Evolutionary conservation across 2,888 invertebrate species (phyloP).

Genomic region (Elegia similella): DNA sequence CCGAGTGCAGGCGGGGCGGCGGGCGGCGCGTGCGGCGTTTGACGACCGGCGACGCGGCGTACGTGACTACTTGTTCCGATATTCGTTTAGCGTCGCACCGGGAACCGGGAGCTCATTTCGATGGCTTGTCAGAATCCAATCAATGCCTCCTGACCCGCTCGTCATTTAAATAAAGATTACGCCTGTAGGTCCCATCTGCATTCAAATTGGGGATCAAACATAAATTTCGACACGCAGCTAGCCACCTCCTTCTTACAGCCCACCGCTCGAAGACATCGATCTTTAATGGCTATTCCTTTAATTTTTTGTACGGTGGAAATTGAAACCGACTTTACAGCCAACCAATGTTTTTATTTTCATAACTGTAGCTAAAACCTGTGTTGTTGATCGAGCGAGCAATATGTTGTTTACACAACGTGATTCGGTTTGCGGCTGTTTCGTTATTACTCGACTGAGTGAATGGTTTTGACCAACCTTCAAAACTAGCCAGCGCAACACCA

Average conservation of each 20-base stretch:
- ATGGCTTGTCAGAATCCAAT: conserved; percentile 34
- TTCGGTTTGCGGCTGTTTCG: too few species aligned
- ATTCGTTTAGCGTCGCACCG: background rate
- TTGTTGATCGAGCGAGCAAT: too few species aligned
- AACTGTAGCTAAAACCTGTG: too few species aligned
- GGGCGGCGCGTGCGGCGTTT: background rate
- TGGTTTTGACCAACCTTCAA: too few species aligned
- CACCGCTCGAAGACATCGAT: conserved; percentile 1
- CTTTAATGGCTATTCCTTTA: conserved; percentile 20
- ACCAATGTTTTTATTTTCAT: too few species aligned
- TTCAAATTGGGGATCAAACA: conserved; percentile 59
- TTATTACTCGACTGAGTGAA: too few species aligned
- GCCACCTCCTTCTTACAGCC: background rate
- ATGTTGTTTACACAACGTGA: too few species aligned
- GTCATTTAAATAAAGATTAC: conserved; percentile 52
- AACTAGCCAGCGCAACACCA: too few species aligned
- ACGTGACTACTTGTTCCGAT: too few species aligned
- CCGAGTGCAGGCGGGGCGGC: conserved; percentile 1
- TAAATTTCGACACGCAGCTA: conserved; percentile 35
- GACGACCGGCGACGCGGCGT: background rate
- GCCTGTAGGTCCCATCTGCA: conserved; percentile 43
- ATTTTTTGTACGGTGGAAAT: conserved; percentile 25
- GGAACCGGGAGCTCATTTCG: conserved; percentile 21
- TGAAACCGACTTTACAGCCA: too few species aligned
- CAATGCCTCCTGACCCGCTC: conserved; percentile 31